Evolutionary conservation across 2,797 vertebrate species (phyloP).

Genomic region (Ataeniobius toweri): DNA sequence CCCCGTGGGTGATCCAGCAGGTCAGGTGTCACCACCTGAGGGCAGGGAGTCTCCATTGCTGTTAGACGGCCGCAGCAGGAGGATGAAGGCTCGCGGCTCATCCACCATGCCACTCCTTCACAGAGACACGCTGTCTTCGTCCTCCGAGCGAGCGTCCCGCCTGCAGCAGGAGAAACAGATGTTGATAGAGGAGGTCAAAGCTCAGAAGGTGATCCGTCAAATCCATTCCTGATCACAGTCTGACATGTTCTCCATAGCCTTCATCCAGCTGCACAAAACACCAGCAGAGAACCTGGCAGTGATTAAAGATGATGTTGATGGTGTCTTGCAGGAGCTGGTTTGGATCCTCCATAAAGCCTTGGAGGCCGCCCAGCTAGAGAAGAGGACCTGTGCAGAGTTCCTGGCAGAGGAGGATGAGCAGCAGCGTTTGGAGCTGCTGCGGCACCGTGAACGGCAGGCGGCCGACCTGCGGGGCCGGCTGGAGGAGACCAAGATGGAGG

Average conservation of each 20-base stretch:
- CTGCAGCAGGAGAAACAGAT: slow-evolving; percentile 86
- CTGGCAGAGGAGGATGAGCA: slow-evolving; percentile 82
- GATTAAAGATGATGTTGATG: neutral
- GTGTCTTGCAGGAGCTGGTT: slow-evolving; percentile 85
- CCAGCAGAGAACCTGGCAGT: neutral
- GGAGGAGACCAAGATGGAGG: slow-evolving; percentile 76
- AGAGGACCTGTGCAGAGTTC: slow-evolving; percentile 85
- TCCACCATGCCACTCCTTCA: slow-evolving; percentile 53
- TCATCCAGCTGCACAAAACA: too few relatives aligned
- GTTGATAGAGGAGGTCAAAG: slow-evolving; percentile 86
- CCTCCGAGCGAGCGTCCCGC: slow-evolving; percentile 66
- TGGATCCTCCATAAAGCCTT: slow-evolving; percentile 90
- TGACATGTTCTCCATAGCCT: too few relatives aligned
- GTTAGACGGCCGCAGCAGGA: slow-evolving; percentile 50
- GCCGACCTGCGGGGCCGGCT: slow-evolving; percentile 76
- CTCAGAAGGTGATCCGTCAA: slow-evolving; percentile 87
- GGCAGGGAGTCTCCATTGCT: neutral
- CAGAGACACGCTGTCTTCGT: slow-evolving; percentile 49
- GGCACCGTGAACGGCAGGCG: slow-evolving; percentile 88
- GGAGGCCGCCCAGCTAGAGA: slow-evolving; percentile 92
- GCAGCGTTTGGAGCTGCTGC: slow-evolving; percentile 88
- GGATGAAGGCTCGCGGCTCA: slow-evolving; percentile 70
- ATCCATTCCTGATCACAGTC: neutral
- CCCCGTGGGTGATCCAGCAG: slow-evolving; percentile 16
- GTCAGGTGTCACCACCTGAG: neutral